phyloP scores from a whole-genome alignment of 2,888 invertebrate species.

The Laspeyria flexula region DNA sequence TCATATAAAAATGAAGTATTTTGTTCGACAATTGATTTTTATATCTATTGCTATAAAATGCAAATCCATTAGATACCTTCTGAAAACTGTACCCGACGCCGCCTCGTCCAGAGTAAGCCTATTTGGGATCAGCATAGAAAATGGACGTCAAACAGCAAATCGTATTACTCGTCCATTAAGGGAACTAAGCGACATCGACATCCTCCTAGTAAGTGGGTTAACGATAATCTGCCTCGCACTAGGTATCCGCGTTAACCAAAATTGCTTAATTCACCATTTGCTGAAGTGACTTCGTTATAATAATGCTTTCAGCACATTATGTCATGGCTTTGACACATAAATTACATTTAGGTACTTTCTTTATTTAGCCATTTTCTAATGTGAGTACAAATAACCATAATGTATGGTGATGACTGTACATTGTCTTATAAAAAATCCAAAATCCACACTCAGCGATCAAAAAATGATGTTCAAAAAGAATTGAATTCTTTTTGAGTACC shows the following conservation, averaged over 20 bases:
- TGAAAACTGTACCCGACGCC: background rate
- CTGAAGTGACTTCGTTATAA: conserved; percentile 51
- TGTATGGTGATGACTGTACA: too few species aligned
- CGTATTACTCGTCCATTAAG: conserved; percentile 42
- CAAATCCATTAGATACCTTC: background rate
- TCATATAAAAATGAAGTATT: too few species aligned
- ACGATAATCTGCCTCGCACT: conserved; percentile 31
- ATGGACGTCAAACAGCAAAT: conserved; percentile 41
- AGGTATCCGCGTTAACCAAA: conserved; percentile 41
- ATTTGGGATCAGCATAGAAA: conserved; percentile 19
- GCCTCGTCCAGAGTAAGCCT: conserved; percentile 3
- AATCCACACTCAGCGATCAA: too few species aligned
- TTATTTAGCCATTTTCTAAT: too few species aligned
- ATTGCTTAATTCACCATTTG: conserved; percentile 56
- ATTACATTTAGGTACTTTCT: too few species aligned
- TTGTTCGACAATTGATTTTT: too few species aligned
- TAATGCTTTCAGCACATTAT: conserved; percentile 52
- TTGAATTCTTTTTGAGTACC: too few species aligned
- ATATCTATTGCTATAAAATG: background rate
- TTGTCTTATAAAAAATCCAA: too few species aligned
- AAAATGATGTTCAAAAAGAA: too few species aligned
- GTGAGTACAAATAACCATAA: too few species aligned
- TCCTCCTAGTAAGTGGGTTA: conserved; percentile 41
- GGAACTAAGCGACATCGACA: conserved; percentile 29
- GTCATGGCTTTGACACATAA: too few species aligned